Percentiles rank a stretch among this genome's conserved stretches.
Evolutionary conservation across 1,140 invertebrate genomes (phyloP).

Genomic region (Brachionus rotundiformis): DNA sequence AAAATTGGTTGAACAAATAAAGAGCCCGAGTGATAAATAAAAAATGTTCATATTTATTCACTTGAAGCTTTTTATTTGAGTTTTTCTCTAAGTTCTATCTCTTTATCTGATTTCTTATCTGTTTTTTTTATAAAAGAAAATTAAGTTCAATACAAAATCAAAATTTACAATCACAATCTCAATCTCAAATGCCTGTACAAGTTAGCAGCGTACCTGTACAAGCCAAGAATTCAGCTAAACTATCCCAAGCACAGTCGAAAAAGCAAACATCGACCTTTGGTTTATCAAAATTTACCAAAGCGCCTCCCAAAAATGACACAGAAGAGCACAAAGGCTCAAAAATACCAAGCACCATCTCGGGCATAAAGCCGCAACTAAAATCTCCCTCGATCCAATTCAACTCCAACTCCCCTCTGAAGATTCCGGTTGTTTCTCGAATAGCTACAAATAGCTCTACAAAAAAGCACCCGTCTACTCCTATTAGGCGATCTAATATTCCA

Average conservation of each 20-base stretch:
- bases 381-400: conserved; percentile 25
- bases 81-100: background rate
- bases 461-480: background rate
- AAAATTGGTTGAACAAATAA: conserved; percentile 7
- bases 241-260: background rate
- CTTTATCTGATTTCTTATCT: background rate
- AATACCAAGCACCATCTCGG: background rate
- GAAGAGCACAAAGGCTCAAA: background rate
- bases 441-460: background rate
- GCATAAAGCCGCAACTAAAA: conserved; percentile 24
- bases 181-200: conserved; percentile 30
- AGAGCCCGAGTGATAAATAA: background rate
- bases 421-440: background rate
- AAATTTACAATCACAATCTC: conserved; percentile 40
- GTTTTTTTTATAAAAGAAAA: conserved; percentile 10
- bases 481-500: background rate
- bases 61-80: background rate
- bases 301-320: background rate
- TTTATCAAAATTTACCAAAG: conserved; percentile 27
- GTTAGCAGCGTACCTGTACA: background rate
- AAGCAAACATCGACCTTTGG: conserved; percentile 4
- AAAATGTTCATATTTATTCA: background rate
- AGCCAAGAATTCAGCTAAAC: background rate
- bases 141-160: conserved; percentile 20
- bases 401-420: background rate